These are phyloP conservation scores for Stenodema calcarata DNA, from an alignment of 2,888 invertebrate species.

Conservation along the genomic window DNA sequence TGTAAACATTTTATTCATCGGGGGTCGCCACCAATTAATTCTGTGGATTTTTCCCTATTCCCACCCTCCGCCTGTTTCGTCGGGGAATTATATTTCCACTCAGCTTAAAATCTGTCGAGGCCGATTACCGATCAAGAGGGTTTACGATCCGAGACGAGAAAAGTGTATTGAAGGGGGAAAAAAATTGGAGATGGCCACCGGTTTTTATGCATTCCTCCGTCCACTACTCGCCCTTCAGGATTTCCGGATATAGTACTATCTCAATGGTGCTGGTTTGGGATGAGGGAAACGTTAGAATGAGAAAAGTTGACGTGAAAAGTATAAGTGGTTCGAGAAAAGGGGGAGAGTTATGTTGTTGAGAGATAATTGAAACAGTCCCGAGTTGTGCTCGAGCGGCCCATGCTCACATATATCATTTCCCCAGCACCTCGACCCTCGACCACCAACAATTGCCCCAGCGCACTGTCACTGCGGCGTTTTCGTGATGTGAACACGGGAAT, in stretches of 20 bases:
- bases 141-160: not conserved
- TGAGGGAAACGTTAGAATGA: not conserved
- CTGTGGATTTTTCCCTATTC: not conserved
- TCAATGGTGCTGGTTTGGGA: not conserved
- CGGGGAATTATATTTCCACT: not conserved
- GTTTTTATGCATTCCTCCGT: not conserved
- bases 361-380: constrained; percentile 2
- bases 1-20: not conserved
- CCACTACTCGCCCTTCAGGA: not conserved
- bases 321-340: not conserved
- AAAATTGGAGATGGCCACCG: not conserved
- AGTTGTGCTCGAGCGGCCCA: not conserved
- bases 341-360: not conserved
- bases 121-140: not conserved
- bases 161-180: not conserved
- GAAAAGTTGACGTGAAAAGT: not conserved
- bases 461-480: not conserved
- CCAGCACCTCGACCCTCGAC: not conserved
- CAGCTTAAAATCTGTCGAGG: not conserved
- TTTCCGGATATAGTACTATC: no score
- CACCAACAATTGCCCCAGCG: not conserved
- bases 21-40: not conserved
- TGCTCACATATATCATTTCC: not conserved
- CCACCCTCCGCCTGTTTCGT: not conserved
- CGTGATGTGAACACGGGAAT: not conserved